Conservation (phyloP, 1,140 invertebrate genomes). For the Lordiphosa clarofinis region DNA sequence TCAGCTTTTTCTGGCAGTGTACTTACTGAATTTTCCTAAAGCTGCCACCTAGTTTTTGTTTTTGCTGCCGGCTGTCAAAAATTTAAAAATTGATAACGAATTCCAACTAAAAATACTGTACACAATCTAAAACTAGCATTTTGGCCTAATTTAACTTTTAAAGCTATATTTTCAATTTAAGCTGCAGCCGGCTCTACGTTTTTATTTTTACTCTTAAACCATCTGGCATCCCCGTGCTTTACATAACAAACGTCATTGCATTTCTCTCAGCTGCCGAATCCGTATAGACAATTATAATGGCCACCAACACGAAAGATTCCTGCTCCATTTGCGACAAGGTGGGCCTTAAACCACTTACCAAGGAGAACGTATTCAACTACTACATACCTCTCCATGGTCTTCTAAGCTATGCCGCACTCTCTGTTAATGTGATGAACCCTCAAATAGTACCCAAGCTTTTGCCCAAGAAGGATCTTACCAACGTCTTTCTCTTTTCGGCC, state of each 20-base stretch:
- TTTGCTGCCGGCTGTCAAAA: too few relatives aligned
- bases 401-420: slow-evolving; percentile 82
- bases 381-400: slow-evolving; percentile 84
- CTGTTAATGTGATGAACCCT: slow-evolving; percentile 86
- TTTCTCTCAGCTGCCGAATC: slow-evolving; percentile 30
- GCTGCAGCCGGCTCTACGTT: too few relatives aligned
- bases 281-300: slow-evolving; percentile 39
- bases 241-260: slow-evolving; percentile 56
- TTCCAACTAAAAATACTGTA: too few relatives aligned
- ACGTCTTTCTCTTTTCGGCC: slow-evolving; percentile 82
- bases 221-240: slow-evolving; percentile 58
- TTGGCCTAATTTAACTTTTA: slow-evolving; percentile 12
- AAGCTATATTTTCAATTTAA: neutral
- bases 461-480: slow-evolving; percentile 79
- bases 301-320: slow-evolving; percentile 37
- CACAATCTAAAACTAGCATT: neutral
- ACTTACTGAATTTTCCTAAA: too few relatives aligned
- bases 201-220: neutral
- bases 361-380: slow-evolving; percentile 83
- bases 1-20: too few relatives aligned
- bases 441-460: slow-evolving; percentile 81
- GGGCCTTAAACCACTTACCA: slow-evolving; percentile 82
- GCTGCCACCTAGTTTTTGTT: too few relatives aligned
- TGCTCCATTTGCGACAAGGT: slow-evolving; percentile 80
- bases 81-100: too few relatives aligned